Base-by-base conservation (phyloP, 2,797 vertebrate species). In the Catostomus latipinnis region DNA sequence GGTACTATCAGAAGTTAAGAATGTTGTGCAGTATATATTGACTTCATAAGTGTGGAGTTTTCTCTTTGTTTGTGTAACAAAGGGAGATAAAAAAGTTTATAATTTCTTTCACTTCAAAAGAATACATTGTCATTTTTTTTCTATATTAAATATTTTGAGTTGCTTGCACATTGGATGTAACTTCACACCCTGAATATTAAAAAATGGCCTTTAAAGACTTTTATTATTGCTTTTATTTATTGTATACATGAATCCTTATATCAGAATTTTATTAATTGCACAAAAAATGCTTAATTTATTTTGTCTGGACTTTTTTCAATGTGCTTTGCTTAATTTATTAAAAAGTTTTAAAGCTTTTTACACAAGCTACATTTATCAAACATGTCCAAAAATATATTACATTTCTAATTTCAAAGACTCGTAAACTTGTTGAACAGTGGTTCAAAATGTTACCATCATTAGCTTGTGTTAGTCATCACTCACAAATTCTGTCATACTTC, bases 271-370 rank as follows among this genome's bases (percentile, higher is more conserved):
- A 12, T 22, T 45, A 12, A 43, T 5, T 12, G 60, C 11, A 7
- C 22, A 11, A 11, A 61, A 61, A 22, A 61, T 43, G 34, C 43
- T 43, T 62, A 18, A 62, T 43, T 62, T 62, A 62, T 43, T 6
- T 12, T 43, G 22, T 43, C 22, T 6, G 11, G 43, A 12, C 11
- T 34, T 34, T 34, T 34, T 34, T 13, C 13, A 14, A 34, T 13
- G 62, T 49, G 6, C n/a, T 7, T 63, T 63, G 13, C 6, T 53
- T 66, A 22, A 46, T 18, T 74, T 74, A 14, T 53, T 74, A 4
- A 62, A 63, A 48, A 58, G 14, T 46, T 11, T 67, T 14, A 66
- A 54, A 66, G 34, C 50, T 18, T 48, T 74, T 43, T 16, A 43
- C 18, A 34, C 1, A 1, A 14, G 53, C 34, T 54, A 18, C 8